Evolutionary conservation across 1,140 invertebrate genomes (phyloP).

Genomic region (Drosophila subobscura): DNA sequence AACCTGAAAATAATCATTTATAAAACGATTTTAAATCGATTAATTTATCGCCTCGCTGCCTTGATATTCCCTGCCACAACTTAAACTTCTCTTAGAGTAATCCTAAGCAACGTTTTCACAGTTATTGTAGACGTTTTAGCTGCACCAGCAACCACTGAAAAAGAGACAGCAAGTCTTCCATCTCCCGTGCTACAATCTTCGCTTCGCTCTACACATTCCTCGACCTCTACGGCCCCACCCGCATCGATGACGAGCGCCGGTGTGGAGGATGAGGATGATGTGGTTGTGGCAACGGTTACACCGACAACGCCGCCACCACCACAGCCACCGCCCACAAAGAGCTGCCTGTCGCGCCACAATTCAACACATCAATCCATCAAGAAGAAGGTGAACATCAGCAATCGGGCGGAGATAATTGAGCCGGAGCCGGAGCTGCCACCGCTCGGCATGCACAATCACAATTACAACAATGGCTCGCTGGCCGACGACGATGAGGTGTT

Average conservation of each 20-base stretch:
- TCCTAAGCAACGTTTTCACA: conserved; percentile 50
- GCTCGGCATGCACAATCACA: conserved; percentile 53
- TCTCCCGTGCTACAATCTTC: conserved; percentile 4
- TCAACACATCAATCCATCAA: conserved; percentile 79
- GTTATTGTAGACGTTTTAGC: conserved; percentile 30
- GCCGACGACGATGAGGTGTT: conserved; percentile 84
- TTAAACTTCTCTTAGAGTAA: conserved; percentile 38
- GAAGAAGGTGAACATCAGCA: conserved; percentile 81
- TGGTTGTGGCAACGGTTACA: conserved; percentile 4
- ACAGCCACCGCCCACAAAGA: conserved; percentile 62
- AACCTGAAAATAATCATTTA: conserved; percentile 17
- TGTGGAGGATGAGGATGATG: conserved; percentile 39
- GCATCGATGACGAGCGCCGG: conserved; percentile 68
- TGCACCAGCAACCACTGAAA: conserved; percentile 21
- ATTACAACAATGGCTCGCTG: conserved; percentile 59
- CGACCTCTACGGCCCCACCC: conserved; percentile 68
- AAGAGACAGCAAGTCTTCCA: conserved; percentile 10
- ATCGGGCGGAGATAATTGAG: conserved; percentile 79
- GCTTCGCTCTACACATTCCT: conserved; percentile 60
- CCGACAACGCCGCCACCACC: conserved; percentile 20
- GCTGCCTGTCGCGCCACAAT: conserved; percentile 76
- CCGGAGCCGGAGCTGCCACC: conserved; percentile 54
- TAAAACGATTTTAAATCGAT: conserved; percentile 29
- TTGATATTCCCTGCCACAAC: conserved; percentile 19
- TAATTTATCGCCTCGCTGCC: conserved; percentile 27